These are phyloP conservation scores for Gambusia holbrooki DNA, from an alignment of 2,113 vertebrate genomes.

Conservation along the genomic window DNA sequence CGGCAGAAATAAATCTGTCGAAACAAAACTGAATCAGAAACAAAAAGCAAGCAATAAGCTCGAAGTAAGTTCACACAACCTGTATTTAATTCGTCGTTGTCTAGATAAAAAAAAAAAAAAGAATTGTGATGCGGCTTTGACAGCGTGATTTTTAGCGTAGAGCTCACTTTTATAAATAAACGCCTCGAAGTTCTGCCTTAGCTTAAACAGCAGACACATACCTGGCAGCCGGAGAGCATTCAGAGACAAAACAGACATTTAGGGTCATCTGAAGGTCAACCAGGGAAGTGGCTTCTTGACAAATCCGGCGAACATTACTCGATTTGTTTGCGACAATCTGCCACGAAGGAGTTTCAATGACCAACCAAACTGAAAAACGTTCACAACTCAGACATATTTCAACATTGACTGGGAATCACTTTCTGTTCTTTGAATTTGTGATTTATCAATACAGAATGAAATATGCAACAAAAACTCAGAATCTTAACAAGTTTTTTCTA, in stretches of 20 bases:
- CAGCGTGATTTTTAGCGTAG: background rate
- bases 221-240: slow-evolving; percentile 6
- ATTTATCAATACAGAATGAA: background rate
- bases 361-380: background rate
- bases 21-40: slow-evolving; percentile 6
- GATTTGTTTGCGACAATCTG: slow-evolving; percentile 19
- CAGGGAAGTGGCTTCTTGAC: slow-evolving; percentile 16
- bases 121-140: background rate
- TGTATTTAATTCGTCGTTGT: background rate
- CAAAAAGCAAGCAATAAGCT: background rate
- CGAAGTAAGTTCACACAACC: background rate
- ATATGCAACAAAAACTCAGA: no score
- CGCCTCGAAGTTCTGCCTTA: background rate
- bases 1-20: background rate
- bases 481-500: no score
- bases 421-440: background rate
- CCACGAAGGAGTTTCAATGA: slow-evolving; percentile 19
- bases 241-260: slow-evolving; percentile 35
- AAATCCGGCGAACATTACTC: slow-evolving; percentile 1
- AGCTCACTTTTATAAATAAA: slow-evolving; percentile 7
- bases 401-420: background rate
- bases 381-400: slow-evolving; percentile 7
- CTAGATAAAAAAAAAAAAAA: background rate
- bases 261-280: slow-evolving; percentile 42
- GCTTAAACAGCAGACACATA: slow-evolving; percentile 11